Conservation (phyloP, 2,888 invertebrate species). For the Habrosyne pyritoides region DNA sequence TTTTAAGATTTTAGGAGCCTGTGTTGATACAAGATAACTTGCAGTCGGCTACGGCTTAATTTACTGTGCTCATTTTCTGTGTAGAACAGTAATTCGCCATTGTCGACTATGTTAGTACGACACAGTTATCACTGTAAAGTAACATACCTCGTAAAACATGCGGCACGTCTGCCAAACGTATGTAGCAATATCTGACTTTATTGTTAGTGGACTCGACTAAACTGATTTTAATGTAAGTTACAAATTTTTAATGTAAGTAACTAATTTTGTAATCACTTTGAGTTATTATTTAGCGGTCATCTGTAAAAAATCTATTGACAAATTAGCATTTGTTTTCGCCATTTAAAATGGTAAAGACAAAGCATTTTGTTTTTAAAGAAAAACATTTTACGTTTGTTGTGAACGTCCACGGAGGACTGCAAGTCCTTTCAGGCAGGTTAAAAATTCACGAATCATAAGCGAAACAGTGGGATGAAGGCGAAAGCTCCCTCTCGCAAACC, state of each 20-base stretch:
- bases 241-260: too few relatives aligned
- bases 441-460: constrained; percentile 74
- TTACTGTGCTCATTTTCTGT: constrained; percentile 24
- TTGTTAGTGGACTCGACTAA: not conserved
- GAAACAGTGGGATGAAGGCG: constrained; percentile 55
- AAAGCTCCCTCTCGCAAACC: constrained; percentile 38
- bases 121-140: constrained; percentile 50
- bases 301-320: not conserved
- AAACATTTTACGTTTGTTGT: constrained; percentile 33
- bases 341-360: not conserved
- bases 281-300: too few relatives aligned
- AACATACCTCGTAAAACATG: constrained; percentile 45
- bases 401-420: constrained; percentile 40
- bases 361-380: constrained; percentile 7
- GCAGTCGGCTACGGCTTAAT: constrained; percentile 49
- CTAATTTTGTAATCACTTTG: too few relatives aligned
- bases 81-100: constrained; percentile 41
- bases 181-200: constrained; percentile 10
- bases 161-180: constrained; percentile 24
- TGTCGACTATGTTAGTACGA: constrained; percentile 36
- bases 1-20: too few relatives aligned
- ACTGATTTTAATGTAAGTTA: not conserved
- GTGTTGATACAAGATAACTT: constrained; percentile 45
- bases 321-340: not conserved
- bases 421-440: constrained; percentile 63